A percentile compares a stretch with the other conserved stretches of the same genome.
phyloP scores from a whole-genome alignment of 30 jellyfish, hydroid and myxozoan genomes.

The Hydractinia symbiolongicarpus region DNA sequence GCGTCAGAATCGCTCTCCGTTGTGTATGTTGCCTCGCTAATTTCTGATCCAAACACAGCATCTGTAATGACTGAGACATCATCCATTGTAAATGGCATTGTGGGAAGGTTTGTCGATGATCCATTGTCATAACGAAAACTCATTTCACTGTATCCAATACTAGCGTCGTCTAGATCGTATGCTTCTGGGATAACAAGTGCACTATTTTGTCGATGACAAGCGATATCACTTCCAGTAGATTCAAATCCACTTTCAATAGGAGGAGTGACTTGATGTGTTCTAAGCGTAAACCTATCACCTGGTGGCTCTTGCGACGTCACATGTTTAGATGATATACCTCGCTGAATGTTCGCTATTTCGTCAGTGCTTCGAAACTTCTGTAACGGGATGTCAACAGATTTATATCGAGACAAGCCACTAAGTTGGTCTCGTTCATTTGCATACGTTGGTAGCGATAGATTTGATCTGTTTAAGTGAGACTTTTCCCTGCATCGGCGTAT shows the following conservation, averaged over 20 bases:
- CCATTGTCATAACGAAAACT: constrained; percentile 66
- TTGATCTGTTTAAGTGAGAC: background rate
- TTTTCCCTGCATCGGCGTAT: too few species aligned
- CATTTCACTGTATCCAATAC: constrained; percentile 86
- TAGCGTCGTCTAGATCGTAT: constrained; percentile 71
- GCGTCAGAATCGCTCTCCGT: constrained; percentile 64
- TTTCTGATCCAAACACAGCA: constrained; percentile 44
- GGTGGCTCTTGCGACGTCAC: background rate
- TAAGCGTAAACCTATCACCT: background rate
- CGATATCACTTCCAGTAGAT: constrained; percentile 75
- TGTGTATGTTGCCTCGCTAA: constrained; percentile 38
- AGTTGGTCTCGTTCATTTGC: too few species aligned
- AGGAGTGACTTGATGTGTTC: constrained; percentile 21
- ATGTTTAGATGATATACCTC: constrained; percentile 1
- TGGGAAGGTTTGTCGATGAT: background rate
- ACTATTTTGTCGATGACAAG: constrained; percentile 3
- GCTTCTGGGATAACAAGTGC: constrained; percentile 54
- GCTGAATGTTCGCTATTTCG: background rate
- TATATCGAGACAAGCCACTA: background rate
- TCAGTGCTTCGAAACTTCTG: background rate
- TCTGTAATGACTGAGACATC: constrained; percentile 44
- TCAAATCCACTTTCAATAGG: constrained; percentile 82
- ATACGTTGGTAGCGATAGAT: background rate
- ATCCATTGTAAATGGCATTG: constrained; percentile 6
- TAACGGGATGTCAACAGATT: background rate